These are phyloP conservation scores for Trichonephila inaurata DNA, from an alignment of 1,140 invertebrate genomes.

Conservation along the genomic window DNA sequence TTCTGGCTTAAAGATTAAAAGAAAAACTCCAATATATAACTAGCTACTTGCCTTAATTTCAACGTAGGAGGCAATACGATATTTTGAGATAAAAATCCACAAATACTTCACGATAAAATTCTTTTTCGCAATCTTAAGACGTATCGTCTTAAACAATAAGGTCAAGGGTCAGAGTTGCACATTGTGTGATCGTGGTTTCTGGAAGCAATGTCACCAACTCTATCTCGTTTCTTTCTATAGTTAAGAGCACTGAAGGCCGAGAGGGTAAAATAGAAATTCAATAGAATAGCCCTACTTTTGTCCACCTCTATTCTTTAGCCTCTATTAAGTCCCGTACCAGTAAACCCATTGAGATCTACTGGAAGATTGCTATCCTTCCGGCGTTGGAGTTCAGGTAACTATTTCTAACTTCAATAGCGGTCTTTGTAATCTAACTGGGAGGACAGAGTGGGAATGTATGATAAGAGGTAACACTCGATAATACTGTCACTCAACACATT, in stretches of 20 bases:
- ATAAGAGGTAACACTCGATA: conserved; percentile 28
- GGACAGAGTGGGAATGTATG: not conserved
- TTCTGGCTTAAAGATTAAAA: too few relatives aligned
- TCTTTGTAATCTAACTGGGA: not conserved
- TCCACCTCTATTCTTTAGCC: not conserved
- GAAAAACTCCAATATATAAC: too few relatives aligned
- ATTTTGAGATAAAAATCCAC: not conserved
- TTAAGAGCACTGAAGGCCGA: not conserved
- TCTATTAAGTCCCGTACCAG: not conserved
- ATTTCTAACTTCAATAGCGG: not conserved
- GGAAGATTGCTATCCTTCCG: not conserved
- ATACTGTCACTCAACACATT: conserved; percentile 2
- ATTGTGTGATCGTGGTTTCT: not conserved
- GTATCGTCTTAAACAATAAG: not conserved
- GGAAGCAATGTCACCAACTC: not conserved
- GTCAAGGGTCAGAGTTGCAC: not conserved
- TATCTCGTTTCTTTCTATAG: not conserved
- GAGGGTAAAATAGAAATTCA: not conserved
- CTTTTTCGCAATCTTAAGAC: not conserved
- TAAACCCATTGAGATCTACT: not conserved
- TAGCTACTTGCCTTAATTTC: too few relatives aligned
- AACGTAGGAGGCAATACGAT: too few relatives aligned
- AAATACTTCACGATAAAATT: not conserved
- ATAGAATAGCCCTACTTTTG: not conserved
- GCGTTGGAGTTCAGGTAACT: not conserved